Evolutionary conservation across 2,113 vertebrate genomes (phyloP).

Genomic region (Salvator merianae): DNA sequence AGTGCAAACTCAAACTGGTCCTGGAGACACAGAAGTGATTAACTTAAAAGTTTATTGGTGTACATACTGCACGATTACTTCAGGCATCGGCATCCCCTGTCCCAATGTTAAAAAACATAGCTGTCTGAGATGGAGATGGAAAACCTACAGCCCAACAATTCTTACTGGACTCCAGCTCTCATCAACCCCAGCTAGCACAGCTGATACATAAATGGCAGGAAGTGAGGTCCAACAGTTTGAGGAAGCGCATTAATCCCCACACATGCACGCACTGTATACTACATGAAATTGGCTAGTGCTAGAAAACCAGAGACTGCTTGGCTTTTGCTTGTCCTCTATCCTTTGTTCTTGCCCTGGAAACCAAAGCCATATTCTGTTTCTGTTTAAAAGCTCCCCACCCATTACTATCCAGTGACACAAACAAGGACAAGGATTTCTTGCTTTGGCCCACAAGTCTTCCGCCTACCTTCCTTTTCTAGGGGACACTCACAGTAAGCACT

Average conservation of each 20-base stretch:
- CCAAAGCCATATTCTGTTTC: not conserved
- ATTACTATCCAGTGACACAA: not conserved
- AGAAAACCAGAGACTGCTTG: not conserved
- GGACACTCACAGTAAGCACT: not conserved
- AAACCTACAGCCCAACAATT: not conserved
- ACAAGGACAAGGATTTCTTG: not conserved
- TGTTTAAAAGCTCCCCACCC: not conserved
- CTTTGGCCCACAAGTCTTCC: not conserved
- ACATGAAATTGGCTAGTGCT: not conserved
- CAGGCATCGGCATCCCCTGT: too few species aligned
- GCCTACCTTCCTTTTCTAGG: not conserved
- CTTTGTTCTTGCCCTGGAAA: not conserved
- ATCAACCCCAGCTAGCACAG: not conserved
- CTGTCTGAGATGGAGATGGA: not conserved
- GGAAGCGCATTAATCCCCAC: not conserved
- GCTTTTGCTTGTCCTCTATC: not conserved
- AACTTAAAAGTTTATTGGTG: not conserved
- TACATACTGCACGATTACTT: not conserved
- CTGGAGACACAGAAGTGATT: slow-evolving; percentile 66
- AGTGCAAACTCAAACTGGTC: slow-evolving; percentile 98
- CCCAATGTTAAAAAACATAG: not conserved
- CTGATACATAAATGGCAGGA: too few species aligned
- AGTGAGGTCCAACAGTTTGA: too few species aligned
- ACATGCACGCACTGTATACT: not conserved
- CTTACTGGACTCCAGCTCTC: not conserved